Conservation (phyloP, 2,797 vertebrate genomes). For the Coendou prehensilis region DNA sequence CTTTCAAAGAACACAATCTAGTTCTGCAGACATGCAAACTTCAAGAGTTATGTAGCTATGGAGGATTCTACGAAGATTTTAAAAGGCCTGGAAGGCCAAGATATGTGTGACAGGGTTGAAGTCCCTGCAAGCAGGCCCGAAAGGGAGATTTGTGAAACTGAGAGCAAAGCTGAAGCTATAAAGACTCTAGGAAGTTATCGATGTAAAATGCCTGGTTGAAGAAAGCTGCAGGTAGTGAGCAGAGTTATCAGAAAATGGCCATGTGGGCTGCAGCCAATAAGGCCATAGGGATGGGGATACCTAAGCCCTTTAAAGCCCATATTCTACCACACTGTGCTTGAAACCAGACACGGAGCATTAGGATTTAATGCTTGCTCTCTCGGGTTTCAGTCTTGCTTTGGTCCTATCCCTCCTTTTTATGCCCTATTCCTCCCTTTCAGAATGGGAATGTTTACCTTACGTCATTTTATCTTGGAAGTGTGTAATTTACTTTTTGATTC, state of each 20-base stretch:
- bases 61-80: neutral
- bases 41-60: neutral
- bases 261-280: neutral
- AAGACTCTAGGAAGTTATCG: neutral
- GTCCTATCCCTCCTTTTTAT: neutral
- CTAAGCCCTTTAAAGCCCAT: neutral
- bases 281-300: neutral
- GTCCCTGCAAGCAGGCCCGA: neutral
- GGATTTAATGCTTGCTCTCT: neutral
- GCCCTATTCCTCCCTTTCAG: neutral
- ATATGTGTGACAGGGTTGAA: neutral
- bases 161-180: neutral
- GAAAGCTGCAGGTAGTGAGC: neutral
- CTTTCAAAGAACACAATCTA: slow-evolving; percentile 51
- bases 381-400: neutral
- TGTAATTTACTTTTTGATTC: neutral
- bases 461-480: neutral
- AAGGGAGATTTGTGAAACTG: neutral
- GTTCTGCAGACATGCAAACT: neutral
- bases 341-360: neutral
- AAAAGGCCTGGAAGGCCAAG: neutral
- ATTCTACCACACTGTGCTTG: neutral
- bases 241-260: neutral
- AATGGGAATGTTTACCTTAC: neutral
- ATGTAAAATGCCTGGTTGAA: neutral